phyloP scores from a whole-genome alignment of 2,888 invertebrate species.

The Dioctria rufipes region DNA sequence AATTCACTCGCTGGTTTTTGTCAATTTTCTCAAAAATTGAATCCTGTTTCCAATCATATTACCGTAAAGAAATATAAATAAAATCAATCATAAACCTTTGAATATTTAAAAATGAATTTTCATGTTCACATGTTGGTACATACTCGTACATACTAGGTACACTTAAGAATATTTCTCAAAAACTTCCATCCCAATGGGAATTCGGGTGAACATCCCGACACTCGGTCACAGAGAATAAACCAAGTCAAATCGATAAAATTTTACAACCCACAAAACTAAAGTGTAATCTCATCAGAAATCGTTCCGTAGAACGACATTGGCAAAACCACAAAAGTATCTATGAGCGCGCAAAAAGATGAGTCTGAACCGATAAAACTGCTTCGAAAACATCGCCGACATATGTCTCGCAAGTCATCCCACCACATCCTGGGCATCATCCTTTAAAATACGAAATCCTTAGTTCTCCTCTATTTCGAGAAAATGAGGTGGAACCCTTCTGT shows the following conservation, averaged over 20 bases:
- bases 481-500: slow-evolving; percentile 38
- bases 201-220: too few relatives aligned
- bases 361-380: slow-evolving; percentile 30
- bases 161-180: too few relatives aligned
- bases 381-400: slow-evolving; percentile 42
- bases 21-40: too few relatives aligned
- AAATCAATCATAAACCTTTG: too few relatives aligned
- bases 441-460: background rate
- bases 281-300: slow-evolving; percentile 40
- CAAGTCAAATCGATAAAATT: slow-evolving; percentile 18
- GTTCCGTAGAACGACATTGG: slow-evolving; percentile 32
- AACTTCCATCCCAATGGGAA: too few relatives aligned
- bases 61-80: too few relatives aligned
- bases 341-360: slow-evolving; percentile 6
- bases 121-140: too few relatives aligned
- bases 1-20: too few relatives aligned
- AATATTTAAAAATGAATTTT: too few relatives aligned
- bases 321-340: slow-evolving; percentile 16
- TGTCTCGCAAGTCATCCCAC: slow-evolving; percentile 43
- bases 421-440: slow-evolving; percentile 15
- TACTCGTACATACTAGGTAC: too few relatives aligned
- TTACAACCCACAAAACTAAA: slow-evolving; percentile 20
- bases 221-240: too few relatives aligned
- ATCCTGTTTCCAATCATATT: too few relatives aligned
- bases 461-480: slow-evolving; percentile 37